Base-by-base conservation (phyloP, 2,888 invertebrate species). In the Amiota mariae region DNA sequence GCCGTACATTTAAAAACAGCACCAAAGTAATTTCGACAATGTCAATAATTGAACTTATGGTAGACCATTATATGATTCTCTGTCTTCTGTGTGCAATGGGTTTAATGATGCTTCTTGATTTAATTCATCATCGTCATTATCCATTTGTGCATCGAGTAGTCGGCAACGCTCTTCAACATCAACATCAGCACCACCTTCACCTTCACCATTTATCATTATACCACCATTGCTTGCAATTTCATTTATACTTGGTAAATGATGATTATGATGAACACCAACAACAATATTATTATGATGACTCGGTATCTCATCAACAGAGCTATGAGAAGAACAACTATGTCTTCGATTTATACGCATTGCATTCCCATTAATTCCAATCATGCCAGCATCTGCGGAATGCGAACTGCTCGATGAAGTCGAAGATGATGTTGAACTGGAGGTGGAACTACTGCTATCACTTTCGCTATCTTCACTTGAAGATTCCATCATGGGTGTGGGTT, bases 401-500 rank as follows among this genome's bases (percentile, higher is more conserved):
- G 78, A 83, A 18, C 85, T 80, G 0, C 77, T 78, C 20, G 81
- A 82, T 8, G 82, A 82, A 1, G 87, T 81, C 2, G 86, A 83
- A n/a, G 85, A 87, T 8, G 88, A 87, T 12, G 91, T 90, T 15
- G 88, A 88, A 70, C 90, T 90, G 61, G 91, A 91, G 75, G 91
- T 92, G 67, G 91, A 90, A 85, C 91, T 90, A 74, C 88, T 88
- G 76, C 91, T 91, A 76, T 92, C 92, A 85, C 91, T 91, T 85
- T 92, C 92, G 79, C 91, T 91, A 76, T 92, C 92, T 70, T 91
- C 90, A 79, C 91, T 92, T 1, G 89, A 85, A 0, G 89, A 88
- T 73, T 88, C 89, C 89, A 89, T 89, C 89, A 89, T 89, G 8
- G 88, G 87, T 2, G 87, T 88, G 6, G 88, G 87, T 66, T 84